phyloP scores from a whole-genome alignment of 2,888 invertebrate genomes.

The Pheosia tremula region DNA sequence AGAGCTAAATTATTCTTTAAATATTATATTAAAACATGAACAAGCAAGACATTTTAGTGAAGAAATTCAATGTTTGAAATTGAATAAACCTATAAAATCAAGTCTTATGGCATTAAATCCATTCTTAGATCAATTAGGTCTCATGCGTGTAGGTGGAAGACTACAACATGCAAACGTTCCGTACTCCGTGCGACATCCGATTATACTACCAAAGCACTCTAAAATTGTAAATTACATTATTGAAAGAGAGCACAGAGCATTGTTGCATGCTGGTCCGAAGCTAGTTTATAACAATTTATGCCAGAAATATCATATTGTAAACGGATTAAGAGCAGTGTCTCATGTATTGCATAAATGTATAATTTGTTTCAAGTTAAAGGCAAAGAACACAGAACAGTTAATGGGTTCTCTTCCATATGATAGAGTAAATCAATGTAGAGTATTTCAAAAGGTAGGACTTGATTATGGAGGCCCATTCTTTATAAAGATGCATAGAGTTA shows the following conservation, averaged over 20 bases:
- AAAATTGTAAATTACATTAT: not conserved
- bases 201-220: not conserved
- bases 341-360: not conserved
- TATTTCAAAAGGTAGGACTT: no score
- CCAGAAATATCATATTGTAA: constrained; percentile 1
- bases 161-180: not conserved
- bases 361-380: no score
- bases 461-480: no score
- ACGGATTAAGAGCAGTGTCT: not conserved
- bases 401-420: no score
- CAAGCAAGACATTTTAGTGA: not conserved
- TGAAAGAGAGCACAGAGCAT: not conserved
- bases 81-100: not conserved
- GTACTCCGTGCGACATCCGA: not conserved
- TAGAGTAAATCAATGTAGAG: no score
- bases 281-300: not conserved
- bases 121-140: not conserved
- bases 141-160: not conserved
- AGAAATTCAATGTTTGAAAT: not conserved
- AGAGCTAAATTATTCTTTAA: no score
- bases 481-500: no score
- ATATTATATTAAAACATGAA: no score
- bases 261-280: not conserved
- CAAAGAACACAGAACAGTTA: no score
- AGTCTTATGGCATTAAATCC: not conserved